Evolutionary conservation across 1,140 invertebrate genomes (phyloP), one percentile per base, ranked within the genome.

Genomic region (Ganaspis sp.): DNA sequence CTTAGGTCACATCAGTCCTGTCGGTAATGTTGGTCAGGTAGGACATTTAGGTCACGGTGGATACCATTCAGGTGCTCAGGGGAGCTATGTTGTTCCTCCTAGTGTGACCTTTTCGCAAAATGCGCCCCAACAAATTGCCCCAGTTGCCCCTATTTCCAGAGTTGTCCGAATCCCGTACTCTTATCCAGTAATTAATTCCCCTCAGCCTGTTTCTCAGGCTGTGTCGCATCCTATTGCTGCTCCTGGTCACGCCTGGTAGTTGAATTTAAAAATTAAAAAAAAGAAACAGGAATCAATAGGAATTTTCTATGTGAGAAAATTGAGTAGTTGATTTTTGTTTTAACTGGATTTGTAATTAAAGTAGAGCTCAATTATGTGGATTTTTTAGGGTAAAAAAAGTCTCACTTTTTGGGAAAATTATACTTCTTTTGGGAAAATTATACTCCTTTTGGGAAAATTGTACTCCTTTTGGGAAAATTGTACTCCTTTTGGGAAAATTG

Each of bases 21-120:
- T 17, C 0, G 45, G 45, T 3, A 15, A 49, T 49, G 8, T 49
- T 8, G 15, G 15, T 17, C 45, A n/a, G 8, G n/a, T 17, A 17
- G 45, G 45, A 17, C 45, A 49, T 15, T 4, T n/a, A 1, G 45
- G 45, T 49, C n/a, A 49, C n/a, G 1, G 0, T n/a, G 9, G 12
- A 34, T 34, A 34, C 3, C 45, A 49, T 49, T 49, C 45, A 49
- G 54, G 54, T 64, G 54, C 8, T 23, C 54, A 64, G 15, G 12
- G 23, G 9, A 64, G 23, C 23, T 64, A n/a, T 5, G 58, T 64
- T 8, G 58, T 64, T 4, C 23, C 23, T 15, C 58, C 58, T 1
- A 64, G 58, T 64, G 58, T 64, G 12, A 34, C 58, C n/a, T 64
- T 64, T 64, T 29, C 23, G 3, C 58, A 64, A 64, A 34, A 64